Evolutionary conservation across 2,888 invertebrate species (phyloP), one percentile per base, ranked within the genome.

Genomic region (Drosophila seclusa): DNA sequence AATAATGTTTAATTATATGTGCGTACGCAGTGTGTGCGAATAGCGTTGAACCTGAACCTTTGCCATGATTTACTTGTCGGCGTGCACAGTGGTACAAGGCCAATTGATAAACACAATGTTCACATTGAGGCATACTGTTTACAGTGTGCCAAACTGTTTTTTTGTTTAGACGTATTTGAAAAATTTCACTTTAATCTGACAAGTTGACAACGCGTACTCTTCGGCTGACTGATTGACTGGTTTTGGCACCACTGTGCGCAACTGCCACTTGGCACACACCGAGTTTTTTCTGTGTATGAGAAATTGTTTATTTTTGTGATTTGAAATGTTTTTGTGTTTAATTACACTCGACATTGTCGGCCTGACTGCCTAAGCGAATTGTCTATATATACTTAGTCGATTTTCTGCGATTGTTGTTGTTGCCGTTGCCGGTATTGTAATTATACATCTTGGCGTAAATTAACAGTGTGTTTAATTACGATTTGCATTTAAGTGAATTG

Each of bases 311-410:
- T 60, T 85, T 79, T 75, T 81, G 77, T 62, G 68, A 79, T 82
- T 83, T 77, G 70, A 87, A 87, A 80, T 82, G 83, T 73, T 71
- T 75, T 74, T 74, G 71, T 65, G 57, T 75, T 85, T 87, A 87
- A 85, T 85, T 81, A 70, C 79, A 61, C 62, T 76, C 80, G 83
- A 69, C 79, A 76, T 64, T 83, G 78, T 62, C 68, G 54, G 64
- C 13, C 38, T 16, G 59, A 62, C 76, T 53, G 76, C 7, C 61
- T 55, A 65, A 73, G 50, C 69, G 49, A 68, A 76, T 66, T 82
- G 84, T 78, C 24, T 27, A 45, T 45, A 45, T 16, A 13, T 13
- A 24, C 13, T 81, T 82, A 34, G 36, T 58, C 66, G 57, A 49
- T 58, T 68, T 40, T 52, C 55, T 53, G 24, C 8, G 24, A 10